Evolutionary conservation across 2,888 invertebrate genomes (phyloP).

Genomic region (Mactromeris polynyma): DNA sequence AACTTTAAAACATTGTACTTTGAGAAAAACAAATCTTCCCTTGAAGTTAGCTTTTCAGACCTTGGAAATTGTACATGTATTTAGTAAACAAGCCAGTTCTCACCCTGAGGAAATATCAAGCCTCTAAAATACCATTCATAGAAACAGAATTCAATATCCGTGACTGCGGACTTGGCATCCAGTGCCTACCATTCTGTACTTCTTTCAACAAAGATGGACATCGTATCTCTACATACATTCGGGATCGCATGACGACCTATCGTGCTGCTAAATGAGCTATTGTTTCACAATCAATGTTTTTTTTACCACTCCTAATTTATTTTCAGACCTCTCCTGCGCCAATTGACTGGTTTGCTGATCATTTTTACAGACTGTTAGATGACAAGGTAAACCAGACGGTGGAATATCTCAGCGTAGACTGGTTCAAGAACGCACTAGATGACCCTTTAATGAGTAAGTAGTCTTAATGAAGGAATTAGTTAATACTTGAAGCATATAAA

Average conservation of each 20-base stretch:
- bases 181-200: neutral
- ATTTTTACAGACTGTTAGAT: slow-evolving; percentile 34
- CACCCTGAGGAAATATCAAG: neutral
- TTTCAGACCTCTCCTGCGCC: slow-evolving; percentile 21
- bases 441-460: slow-evolving; percentile 25
- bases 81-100: too few relatives aligned
- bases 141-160: slow-evolving; percentile 17
- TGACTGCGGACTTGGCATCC: slow-evolving; percentile 15
- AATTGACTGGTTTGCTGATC: slow-evolving; percentile 41
- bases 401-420: neutral
- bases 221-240: neutral
- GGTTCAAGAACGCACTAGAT: neutral
- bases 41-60: too few relatives aligned
- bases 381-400: slow-evolving; percentile 21
- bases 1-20: too few relatives aligned
- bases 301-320: slow-evolving; percentile 32
- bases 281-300: slow-evolving; percentile 39
- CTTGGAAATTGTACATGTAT: too few relatives aligned
- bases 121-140: neutral
- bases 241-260: slow-evolving; percentile 16
- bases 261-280: slow-evolving; percentile 23
- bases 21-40: too few relatives aligned
- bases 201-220: slow-evolving; percentile 5
- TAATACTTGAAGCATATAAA: neutral
- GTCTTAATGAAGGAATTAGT: neutral